Conservation (phyloP, 2,888 invertebrate genomes). For the Drosophila algonquin region DNA sequence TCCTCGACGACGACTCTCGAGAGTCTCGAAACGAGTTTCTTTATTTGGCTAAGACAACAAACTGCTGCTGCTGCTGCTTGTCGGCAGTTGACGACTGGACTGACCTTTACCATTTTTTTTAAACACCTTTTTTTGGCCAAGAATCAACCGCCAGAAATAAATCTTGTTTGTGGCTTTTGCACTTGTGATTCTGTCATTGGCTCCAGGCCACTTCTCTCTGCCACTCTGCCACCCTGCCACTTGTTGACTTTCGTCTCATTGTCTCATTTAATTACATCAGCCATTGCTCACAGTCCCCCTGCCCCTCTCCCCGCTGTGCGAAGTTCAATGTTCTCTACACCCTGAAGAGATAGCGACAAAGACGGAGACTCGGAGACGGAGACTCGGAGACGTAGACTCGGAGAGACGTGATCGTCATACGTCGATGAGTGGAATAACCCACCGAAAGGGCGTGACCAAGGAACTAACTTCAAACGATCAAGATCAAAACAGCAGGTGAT, state of each 20-base stretch:
- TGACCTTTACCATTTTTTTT: conserved; percentile 38
- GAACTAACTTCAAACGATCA: conserved; percentile 31
- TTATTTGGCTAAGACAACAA: conserved; percentile 57
- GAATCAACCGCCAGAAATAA: conserved; percentile 23
- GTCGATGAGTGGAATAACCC: conserved; percentile 25
- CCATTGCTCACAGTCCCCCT: background rate
- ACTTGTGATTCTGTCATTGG: conserved; percentile 18
- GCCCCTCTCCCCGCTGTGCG: background rate
- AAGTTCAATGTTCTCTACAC: conserved; percentile 29
- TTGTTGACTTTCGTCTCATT: conserved; percentile 18
- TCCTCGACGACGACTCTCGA: background rate
- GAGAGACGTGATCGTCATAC: conserved; percentile 20
- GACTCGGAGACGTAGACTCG: background rate
- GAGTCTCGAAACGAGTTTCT: conserved; percentile 65
- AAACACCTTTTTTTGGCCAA: conserved; percentile 12
- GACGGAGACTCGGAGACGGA: background rate
- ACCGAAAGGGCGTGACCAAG: conserved; percentile 16
- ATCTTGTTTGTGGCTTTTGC: conserved; percentile 18
- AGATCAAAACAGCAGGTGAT: conserved; percentile 23
- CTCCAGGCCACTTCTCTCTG: background rate
- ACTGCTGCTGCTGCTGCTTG: background rate
- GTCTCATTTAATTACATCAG: conserved; percentile 37
- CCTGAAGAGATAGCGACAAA: conserved; percentile 1
- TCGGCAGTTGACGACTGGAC: conserved; percentile 4
- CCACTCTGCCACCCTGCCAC: background rate